Conservation (phyloP, 2,113 vertebrate species). For the Bettongia penicillata region DNA sequence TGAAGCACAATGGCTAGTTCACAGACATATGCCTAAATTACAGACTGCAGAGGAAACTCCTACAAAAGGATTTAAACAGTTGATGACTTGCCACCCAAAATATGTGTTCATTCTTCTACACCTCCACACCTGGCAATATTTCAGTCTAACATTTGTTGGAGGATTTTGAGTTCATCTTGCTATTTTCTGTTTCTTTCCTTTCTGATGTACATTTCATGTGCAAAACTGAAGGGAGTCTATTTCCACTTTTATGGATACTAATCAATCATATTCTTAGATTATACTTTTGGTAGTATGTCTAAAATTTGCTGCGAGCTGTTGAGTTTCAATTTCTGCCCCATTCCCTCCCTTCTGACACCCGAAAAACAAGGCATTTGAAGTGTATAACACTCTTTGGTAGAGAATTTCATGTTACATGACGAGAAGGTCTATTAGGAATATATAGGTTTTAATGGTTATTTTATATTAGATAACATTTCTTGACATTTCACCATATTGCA, state of each 20-base stretch:
- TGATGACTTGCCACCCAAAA: slow-evolving; percentile 73
- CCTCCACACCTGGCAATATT: slow-evolving; percentile 81
- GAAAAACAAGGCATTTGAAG: not conserved
- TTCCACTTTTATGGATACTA: slow-evolving; percentile 46
- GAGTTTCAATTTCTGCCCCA: slow-evolving; percentile 24
- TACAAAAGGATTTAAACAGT: slow-evolving; percentile 74
- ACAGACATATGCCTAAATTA: slow-evolving; percentile 65
- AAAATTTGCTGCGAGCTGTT: slow-evolving; percentile 7
- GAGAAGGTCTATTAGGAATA: not conserved
- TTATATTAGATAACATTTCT: not conserved
- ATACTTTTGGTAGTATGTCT: slow-evolving; percentile 12
- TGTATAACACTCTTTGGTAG: slow-evolving; percentile 8
- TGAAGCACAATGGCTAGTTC: slow-evolving; percentile 46
- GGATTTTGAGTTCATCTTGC: slow-evolving; percentile 81
- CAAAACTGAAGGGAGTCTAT: slow-evolving; percentile 54
- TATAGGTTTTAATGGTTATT: not conserved
- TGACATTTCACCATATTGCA: slow-evolving; percentile 3
- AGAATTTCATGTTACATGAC: not conserved
- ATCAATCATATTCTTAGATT: slow-evolving; percentile 12
- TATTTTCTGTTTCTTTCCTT: slow-evolving; percentile 78
- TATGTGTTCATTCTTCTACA: slow-evolving; percentile 78
- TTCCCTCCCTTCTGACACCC: not conserved
- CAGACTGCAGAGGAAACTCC: slow-evolving; percentile 70
- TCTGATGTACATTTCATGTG: slow-evolving; percentile 78
- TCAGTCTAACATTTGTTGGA: slow-evolving; percentile 80